These are phyloP conservation scores for Plebejus anna DNA, from an alignment of 2,888 invertebrate genomes.

Conservation along the genomic window DNA sequence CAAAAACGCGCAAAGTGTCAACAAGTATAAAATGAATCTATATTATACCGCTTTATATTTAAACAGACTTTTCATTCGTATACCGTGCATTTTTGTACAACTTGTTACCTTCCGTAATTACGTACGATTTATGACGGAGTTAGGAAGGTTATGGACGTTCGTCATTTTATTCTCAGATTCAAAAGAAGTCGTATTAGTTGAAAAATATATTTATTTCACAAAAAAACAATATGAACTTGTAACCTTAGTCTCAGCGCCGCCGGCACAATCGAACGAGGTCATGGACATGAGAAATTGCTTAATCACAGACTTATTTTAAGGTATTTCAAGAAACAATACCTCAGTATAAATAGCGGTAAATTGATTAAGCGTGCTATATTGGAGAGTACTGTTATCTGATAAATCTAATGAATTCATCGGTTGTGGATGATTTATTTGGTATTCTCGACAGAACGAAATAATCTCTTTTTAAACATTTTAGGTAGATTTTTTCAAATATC, in stretches of 20 bases:
- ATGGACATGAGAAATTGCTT: not conserved
- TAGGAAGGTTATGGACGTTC: no score
- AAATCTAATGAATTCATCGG: not conserved
- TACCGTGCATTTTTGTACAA: no score
- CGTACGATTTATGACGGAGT: no score
- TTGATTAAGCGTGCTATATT: not conserved
- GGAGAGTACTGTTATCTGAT: not conserved
- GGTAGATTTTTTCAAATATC: not conserved
- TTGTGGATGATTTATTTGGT: not conserved
- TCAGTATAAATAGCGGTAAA: not conserved
- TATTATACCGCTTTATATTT: no score
- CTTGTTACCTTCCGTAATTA: no score
- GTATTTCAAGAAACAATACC: not conserved
- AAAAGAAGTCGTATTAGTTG: no score
- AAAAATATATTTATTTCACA: not conserved
- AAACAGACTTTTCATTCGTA: no score
- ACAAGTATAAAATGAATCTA: no score
- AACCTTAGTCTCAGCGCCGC: not conserved
- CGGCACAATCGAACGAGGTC: not conserved
- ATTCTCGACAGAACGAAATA: not conserved
- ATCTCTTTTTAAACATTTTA: not conserved
- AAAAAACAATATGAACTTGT: not conserved
- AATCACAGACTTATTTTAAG: not conserved
- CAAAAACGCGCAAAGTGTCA: no score
- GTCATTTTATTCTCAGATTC: no score